Base-by-base conservation (phyloP, 2,888 invertebrate species). In the Halictus quadricinctus region DNA sequence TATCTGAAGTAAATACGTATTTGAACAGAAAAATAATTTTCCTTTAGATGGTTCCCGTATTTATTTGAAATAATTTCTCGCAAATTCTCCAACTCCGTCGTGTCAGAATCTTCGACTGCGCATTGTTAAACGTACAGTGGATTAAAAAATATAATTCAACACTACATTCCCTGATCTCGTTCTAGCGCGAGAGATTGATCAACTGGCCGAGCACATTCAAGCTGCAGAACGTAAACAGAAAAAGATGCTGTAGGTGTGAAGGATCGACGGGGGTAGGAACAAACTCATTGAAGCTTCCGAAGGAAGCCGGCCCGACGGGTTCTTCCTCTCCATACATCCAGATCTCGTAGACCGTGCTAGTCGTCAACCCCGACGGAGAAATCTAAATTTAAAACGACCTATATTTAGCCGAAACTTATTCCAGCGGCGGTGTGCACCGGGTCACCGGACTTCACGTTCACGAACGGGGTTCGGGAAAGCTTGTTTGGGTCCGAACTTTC, bases 401-500 rank as follows among this genome's bases (percentile, higher is more conserved):
- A 91, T 91, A 90, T 91, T 91, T 91, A 91, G 89, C 89, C 83
- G 87, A 90, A 91, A 90, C 90, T 88, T 91, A 91, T 91, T 90
- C 90, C 88, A 89, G 88, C 87, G 85, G 88, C 73, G 76, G 73
- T 41, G 78, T 88, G 90, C 90, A 91, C 79, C 91, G 91, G 92
- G 90, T 92, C 92, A 92, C 90, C 92, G 91, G 90, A 91, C 88
- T 80, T 81, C 83, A 76, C 79, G 86, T 85, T 87, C 76, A 81
- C 79, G 75, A 87, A 87, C 83, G 81, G 83, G 84, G 76, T 79
- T 75, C 73, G 75, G 48, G 50, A 58, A 15, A 54, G 58, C 72
- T 46, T 78, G 46, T 48, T 79, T 60, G 41, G 70, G 21, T 64
- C 60, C 69, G 21, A 58, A 29, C 29, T n/a, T 60, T 21, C 46